phyloP scores from a whole-genome alignment of 2,888 invertebrate genomes.

The Ectemnius lituratus region DNA sequence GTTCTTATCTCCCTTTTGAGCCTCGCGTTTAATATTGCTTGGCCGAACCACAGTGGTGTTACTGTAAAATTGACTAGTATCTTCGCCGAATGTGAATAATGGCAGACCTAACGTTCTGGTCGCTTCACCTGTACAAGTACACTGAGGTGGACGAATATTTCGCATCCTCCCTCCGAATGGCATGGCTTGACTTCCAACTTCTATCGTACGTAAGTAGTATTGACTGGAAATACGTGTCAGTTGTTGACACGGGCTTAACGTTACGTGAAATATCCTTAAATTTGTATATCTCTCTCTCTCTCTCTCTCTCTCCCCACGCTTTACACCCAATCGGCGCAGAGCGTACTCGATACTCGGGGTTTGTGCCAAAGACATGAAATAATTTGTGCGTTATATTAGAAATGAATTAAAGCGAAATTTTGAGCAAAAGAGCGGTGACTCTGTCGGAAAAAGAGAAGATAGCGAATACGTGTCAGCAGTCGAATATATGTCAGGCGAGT shows the following conservation, averaged over 20 bases:
- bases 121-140: slow-evolving; percentile 2
- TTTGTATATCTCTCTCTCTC: slow-evolving; percentile 36
- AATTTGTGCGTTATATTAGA: no score
- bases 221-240: slow-evolving; percentile 48
- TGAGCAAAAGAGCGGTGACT: not conserved
- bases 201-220: slow-evolving; percentile 45
- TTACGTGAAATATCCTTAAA: slow-evolving; percentile 45
- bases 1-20: slow-evolving; percentile 41
- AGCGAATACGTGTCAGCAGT: not conserved
- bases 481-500: not conserved
- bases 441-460: not conserved
- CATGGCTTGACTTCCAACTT: slow-evolving; percentile 55
- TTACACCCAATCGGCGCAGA: slow-evolving; percentile 41
- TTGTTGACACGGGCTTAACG: slow-evolving; percentile 33
- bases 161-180: slow-evolving; percentile 18
- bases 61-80: slow-evolving; percentile 71
- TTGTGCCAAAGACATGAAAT: slow-evolving; percentile 18
- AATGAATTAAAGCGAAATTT: no score
- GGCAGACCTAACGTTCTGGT: not conserved
- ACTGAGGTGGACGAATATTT: slow-evolving; percentile 15
- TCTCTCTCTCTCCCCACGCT: slow-evolving; percentile 21
- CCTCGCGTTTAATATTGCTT: slow-evolving; percentile 59
- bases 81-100: slow-evolving; percentile 38
- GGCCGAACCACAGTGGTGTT: slow-evolving; percentile 67
- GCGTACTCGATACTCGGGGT: slow-evolving; percentile 57